Base-by-base conservation (phyloP, 2,797 vertebrate species). In the Sylvilagus floridanus region DNA sequence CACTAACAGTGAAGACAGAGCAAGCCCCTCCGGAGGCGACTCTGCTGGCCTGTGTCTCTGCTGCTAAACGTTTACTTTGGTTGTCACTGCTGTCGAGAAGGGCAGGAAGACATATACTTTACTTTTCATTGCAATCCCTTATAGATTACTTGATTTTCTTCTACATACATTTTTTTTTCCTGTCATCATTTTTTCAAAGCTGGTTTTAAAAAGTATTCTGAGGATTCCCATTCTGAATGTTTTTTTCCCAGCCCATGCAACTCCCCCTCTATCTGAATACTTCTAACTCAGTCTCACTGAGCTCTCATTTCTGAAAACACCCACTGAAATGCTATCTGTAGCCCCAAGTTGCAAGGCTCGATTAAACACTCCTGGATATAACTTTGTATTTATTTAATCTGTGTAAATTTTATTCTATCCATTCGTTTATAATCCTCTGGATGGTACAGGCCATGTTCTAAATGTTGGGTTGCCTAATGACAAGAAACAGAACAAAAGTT, bases 131-230 rank as follows among this genome's bases (percentile, higher is more conserved):
- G 12, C 32, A 47, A 35, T 90, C 54, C 28, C 13, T 94, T 88
- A 37, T 63, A 11, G 50, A 81, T 21, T 71, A 47, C 52, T 91
- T 68, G 57, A 78, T 83, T 52, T 73, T 52, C 63, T 24, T 69
- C 50, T 71, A 78, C 30, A 8, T 22, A 9, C 24, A 68, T 84
- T 52, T 96, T 35, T 65, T 96, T 35, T 60, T 52, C 62, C 30
- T 82, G 93, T 62, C 26, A 79, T 72, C 37, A 16, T 37, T 63
- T 78, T 86, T 86, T 86, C n/a, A 94, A 91, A 93, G 76, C 37
- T 79, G 78, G 50, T 91, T 94, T 81, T 88, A 54, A 63, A 35
- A 89, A 71, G n/a, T 89, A 88, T 52, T 88, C 90, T 66, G 68
- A 90, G 24, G 75, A 90, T 37, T 82, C 8, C 54, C 24, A 76